These are phyloP conservation scores for Chrysopilus asiliformis DNA, from an alignment of 2,888 invertebrate species.

Conservation along the genomic window DNA sequence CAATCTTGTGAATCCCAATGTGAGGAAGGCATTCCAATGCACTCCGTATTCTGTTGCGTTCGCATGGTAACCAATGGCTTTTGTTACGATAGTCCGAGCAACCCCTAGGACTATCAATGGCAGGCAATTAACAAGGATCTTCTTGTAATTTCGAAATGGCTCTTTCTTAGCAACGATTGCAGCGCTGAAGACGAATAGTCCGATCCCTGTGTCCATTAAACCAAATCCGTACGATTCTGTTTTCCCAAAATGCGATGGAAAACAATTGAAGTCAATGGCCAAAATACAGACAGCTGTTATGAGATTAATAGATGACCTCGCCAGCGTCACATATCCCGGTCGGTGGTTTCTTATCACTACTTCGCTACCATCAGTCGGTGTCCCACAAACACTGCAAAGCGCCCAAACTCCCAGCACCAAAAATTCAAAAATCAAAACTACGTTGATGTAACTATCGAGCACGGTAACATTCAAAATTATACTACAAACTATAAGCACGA, in stretches of 20 bases:
- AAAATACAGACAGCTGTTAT: conserved; percentile 71
- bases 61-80: conserved; percentile 65
- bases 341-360: conserved; percentile 18
- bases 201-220: conserved; percentile 94
- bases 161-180: conserved; percentile 54
- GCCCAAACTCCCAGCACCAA: not conserved
- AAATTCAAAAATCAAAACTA: conserved; percentile 16
- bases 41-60: conserved; percentile 89
- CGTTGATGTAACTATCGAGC: conserved; percentile 31
- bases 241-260: conserved; percentile 77
- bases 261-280: conserved; percentile 84
- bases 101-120: conserved; percentile 46
- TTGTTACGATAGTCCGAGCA: conserved; percentile 45
- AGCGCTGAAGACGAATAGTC: conserved; percentile 69
- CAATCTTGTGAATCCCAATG: conserved; percentile 71
- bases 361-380: not conserved
- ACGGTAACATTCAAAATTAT: conserved; percentile 44
- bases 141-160: conserved; percentile 17
- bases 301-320: conserved; percentile 56
- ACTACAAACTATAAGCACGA: conserved; percentile 41
- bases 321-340: conserved; percentile 46
- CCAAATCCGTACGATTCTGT: conserved; percentile 74
- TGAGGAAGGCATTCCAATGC: conserved; percentile 98
- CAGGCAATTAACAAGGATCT: conserved; percentile 25
- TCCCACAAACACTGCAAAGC: not conserved